Evolutionary conservation across 2,888 invertebrate genomes (phyloP).

Genomic region (Tolmerus cingulatus): DNA sequence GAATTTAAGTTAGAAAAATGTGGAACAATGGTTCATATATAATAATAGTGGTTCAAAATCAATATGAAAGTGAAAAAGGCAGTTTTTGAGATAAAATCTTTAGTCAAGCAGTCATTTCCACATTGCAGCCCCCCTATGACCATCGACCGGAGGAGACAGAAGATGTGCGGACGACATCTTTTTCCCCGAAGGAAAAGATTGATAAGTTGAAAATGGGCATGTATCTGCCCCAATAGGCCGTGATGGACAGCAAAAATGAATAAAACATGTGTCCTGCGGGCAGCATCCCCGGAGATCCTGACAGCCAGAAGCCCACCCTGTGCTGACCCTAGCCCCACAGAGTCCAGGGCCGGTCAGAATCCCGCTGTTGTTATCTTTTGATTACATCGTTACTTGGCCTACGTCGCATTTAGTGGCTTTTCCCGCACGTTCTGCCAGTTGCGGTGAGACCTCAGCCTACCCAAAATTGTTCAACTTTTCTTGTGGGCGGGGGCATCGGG

Average conservation of each 20-base stretch:
- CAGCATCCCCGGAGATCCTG: not conserved
- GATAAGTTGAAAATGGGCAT: conserved; percentile 1
- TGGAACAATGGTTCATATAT: not conserved
- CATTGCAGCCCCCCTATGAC: not conserved
- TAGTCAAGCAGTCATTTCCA: not conserved
- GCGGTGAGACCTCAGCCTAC: not conserved
- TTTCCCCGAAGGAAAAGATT: conserved; percentile 5
- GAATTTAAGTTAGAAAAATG: not conserved
- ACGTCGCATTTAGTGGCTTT: not conserved
- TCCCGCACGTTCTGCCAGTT: not conserved
- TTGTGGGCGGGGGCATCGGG: not conserved
- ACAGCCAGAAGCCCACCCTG: not conserved
- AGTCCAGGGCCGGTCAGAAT: not conserved
- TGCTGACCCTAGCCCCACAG: not conserved
- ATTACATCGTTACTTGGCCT: not conserved
- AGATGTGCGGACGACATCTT: not conserved
- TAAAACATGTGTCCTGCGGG: conserved; percentile 8
- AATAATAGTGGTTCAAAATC: too few species aligned
- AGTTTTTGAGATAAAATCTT: not conserved
- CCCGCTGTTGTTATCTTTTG: conserved; percentile 1
- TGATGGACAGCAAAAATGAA: conserved; percentile 10
- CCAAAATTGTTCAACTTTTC: not conserved
- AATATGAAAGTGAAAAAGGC: too few species aligned
- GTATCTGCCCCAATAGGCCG: conserved; percentile 5
- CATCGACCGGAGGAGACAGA: not conserved